Evolutionary conservation across 2,113 vertebrate genomes (phyloP), one percentile per base, ranked within the genome.

Genomic region (Phrynocephalus versicolor): DNA sequence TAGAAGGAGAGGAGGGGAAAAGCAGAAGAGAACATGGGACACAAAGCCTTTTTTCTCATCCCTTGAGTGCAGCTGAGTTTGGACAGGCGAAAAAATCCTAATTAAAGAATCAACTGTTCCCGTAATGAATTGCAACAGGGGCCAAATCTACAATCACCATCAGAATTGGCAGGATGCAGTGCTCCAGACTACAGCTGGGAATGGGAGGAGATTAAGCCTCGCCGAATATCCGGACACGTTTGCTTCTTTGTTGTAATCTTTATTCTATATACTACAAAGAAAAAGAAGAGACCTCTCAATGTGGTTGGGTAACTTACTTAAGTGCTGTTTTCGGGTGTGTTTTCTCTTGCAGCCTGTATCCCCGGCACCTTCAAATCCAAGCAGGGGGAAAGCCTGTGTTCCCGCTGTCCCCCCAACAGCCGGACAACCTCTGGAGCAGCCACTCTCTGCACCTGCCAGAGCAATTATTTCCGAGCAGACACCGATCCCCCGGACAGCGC

Each of bases 361-460:
- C 96, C 97, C 0, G 98, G 98, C 86, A 98, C 96, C 81, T 99
- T 98, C 92, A 99, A 99, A 91, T 98, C 98, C 1, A 98, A 98
- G 92, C 99, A 99, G 89, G 99, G 99, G 8, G 97, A 98, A 58
- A 94, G 96, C 9, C 95, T 96, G 73, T 99, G 99, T 62, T 90
- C 96, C 15, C 97, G 97, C 12, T 99, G 99, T 74, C 99, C 99
- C 15, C 94, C 96, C 84, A 98, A 98, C 86, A 99, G 98, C 93
- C 97, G 98, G 0, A 97, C 98, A 81, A 97, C 94, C 82, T 97
- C 98, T 0, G 95, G 96, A 25, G 98, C 98, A 1, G 97, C 98
- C 39, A 97, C 88, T 6, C 91, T 98, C 86, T 99, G 99, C 89
- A 96, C 96, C 5, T 99, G 99, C 95, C 96, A 96, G 30, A 98